Evolutionary conservation across 2,797 vertebrate species (phyloP), one percentile per base, ranked within the genome.

Genomic region (Prionace glauca): DNA sequence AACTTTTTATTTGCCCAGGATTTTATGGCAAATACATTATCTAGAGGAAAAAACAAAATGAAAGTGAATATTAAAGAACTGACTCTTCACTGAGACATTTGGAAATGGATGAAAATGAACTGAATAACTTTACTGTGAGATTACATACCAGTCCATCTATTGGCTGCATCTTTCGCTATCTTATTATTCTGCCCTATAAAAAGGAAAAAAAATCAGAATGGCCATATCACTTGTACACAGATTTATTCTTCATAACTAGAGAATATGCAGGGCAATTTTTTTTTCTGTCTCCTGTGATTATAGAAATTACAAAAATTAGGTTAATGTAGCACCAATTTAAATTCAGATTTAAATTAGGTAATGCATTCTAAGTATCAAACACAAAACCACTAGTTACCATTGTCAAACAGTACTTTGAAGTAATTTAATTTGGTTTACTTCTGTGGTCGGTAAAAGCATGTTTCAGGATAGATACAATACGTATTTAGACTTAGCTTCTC

Each of bases 1-100:
- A 99, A 99, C 97, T 99, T 99, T 97, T 98, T 98, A 97, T 99
- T 99, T 95, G 99, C 99, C 99, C 99, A 99, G n/a, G 98, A 99
- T 97, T 99, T 99, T 96, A 99, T 98, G 95, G 99, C 97, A 96
- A 99, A 99, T 96, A 99, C 97, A 96, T 99, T 99, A 97, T 99
- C 99, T 99, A 97, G 79, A 96, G 97, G 97, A 2, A 97, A 96
- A 97, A 96, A 96, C 65, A 96, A 56, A 8, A 96, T 84, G 95
- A 97, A n/a, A 84, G 45, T 69, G 45, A 95, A 96, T 10, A 0
- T 79, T 7, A 2, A 81, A 72, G 41, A 84, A 36, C 36, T 84
- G 24, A 62, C 22, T 36, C 65, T 67, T 12, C 11, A 41, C 29
- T 65, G 41, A 18, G n/a, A 65, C 24, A 77, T 62, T 14, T 41